Percentiles rank a stretch among this genome's conserved stretches.
phyloP scores from a whole-genome alignment of 1,140 invertebrate species.

The Orchestia grillus region DNA sequence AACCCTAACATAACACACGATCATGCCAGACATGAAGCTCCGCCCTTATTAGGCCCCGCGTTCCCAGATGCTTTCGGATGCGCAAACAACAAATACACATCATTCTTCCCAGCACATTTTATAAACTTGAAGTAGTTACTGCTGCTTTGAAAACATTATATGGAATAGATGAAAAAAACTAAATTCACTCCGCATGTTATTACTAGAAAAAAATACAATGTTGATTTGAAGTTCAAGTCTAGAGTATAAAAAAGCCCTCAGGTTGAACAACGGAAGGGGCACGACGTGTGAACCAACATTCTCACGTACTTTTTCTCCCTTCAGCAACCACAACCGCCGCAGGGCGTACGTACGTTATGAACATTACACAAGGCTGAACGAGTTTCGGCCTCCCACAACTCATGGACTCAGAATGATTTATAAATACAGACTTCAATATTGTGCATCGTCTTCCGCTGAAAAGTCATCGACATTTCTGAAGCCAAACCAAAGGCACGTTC shows the following conservation, averaged over 20 bases:
- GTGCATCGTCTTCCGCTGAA: slow-evolving; percentile 1
- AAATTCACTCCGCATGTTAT: background rate
- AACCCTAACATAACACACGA: background rate
- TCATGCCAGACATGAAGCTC: background rate
- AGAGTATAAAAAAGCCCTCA: background rate
- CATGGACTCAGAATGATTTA: background rate
- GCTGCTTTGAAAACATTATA: background rate
- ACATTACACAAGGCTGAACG: background rate
- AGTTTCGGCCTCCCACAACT: background rate
- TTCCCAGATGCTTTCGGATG: background rate
- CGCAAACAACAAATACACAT: background rate
- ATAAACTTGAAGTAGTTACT: too few species aligned
- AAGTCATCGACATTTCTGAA: background rate
- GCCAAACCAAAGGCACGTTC: slow-evolving; percentile 2
- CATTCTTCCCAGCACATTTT: background rate
- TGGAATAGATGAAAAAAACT: background rate
- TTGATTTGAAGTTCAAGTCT: background rate
- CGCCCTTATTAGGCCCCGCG: background rate
- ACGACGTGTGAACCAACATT: background rate
- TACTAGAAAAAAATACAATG: background rate
- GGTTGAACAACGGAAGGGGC: background rate
- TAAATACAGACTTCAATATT: background rate
- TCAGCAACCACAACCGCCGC: background rate
- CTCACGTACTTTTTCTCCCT: background rate
- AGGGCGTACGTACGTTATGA: background rate